Percentiles rank a stretch among this genome's conserved stretches.
phyloP scores from a whole-genome alignment of 2,888 invertebrate species.

The Oscheius onirici region DNA sequence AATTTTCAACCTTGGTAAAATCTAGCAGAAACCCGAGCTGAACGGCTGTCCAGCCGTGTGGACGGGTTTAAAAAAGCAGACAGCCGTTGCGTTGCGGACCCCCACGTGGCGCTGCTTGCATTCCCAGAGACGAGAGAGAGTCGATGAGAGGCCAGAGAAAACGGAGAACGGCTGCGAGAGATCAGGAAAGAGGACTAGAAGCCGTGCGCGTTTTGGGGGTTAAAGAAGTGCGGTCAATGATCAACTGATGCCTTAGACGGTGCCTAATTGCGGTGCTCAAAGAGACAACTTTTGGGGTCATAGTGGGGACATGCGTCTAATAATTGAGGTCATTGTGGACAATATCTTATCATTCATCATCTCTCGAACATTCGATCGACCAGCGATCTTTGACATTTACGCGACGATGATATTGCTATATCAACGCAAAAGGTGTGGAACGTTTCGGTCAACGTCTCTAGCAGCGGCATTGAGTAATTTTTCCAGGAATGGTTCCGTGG shows the following conservation, averaged over 20 bases:
- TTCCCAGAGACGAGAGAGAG: neutral
- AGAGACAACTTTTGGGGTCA: neutral
- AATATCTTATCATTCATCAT: no score
- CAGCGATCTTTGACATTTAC: no score
- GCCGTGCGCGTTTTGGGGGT: neutral
- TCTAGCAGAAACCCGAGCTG: neutral
- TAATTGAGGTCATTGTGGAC: no score
- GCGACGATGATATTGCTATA: no score
- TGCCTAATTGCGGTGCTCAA: neutral
- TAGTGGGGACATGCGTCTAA: neutral
- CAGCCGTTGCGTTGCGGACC: neutral
- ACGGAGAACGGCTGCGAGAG: neutral
- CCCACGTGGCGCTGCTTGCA: slow-evolving; percentile 23
- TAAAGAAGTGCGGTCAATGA: slow-evolving; percentile 5
- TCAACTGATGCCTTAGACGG: neutral
- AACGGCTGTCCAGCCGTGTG: neutral
- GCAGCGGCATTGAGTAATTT: no score
- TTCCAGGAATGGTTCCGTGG: no score
- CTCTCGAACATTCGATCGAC: no score
- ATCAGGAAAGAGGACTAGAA: no score
- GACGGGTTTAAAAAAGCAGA: slow-evolving; percentile 17
- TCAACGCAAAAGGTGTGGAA: no score
- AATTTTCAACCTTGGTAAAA: neutral
- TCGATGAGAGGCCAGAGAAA: neutral
- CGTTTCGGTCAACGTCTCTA: no score